Evolutionary conservation across 2,797 vertebrate species (phyloP).

Genomic region (Xenops minutus): DNA sequence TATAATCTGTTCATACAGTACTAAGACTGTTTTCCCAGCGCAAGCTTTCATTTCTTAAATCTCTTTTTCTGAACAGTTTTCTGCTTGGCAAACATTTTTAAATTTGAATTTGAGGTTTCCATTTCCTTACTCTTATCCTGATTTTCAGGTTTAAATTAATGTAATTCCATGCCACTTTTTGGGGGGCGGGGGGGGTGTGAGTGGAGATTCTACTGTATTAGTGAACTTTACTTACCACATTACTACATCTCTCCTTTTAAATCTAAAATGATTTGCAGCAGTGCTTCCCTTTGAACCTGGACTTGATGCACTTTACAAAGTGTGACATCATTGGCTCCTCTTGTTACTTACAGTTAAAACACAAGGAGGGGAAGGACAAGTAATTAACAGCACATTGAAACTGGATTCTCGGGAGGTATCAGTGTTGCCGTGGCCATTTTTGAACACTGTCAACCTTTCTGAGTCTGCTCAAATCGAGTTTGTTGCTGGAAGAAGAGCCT

Average conservation of each 20-base stretch:
- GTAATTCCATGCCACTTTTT: neutral
- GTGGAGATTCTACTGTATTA: neutral
- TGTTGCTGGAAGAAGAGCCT: neutral
- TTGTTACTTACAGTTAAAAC: neutral
- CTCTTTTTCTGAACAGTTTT: neutral
- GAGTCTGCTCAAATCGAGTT: neutral
- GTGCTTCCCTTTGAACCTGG: neutral
- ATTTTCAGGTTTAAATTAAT: neutral
- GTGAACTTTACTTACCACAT: neutral
- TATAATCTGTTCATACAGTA: neutral
- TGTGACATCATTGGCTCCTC: neutral
- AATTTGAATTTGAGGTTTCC: neutral
- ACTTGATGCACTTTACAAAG: neutral
- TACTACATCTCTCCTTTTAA: neutral
- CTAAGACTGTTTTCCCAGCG: neutral
- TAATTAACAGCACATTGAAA: neutral
- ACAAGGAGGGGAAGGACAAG: neutral
- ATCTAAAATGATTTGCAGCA: neutral
- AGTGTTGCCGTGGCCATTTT: neutral
- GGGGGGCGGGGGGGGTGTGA: rapidly evolving
- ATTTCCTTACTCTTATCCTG: neutral
- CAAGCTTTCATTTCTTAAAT: neutral
- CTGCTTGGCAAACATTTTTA: neutral
- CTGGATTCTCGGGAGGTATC: neutral
- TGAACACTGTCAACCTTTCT: neutral